Evolutionary conservation across 2,113 vertebrate species (phyloP).

Genomic region (Cynoglossus semilaevis): DNA sequence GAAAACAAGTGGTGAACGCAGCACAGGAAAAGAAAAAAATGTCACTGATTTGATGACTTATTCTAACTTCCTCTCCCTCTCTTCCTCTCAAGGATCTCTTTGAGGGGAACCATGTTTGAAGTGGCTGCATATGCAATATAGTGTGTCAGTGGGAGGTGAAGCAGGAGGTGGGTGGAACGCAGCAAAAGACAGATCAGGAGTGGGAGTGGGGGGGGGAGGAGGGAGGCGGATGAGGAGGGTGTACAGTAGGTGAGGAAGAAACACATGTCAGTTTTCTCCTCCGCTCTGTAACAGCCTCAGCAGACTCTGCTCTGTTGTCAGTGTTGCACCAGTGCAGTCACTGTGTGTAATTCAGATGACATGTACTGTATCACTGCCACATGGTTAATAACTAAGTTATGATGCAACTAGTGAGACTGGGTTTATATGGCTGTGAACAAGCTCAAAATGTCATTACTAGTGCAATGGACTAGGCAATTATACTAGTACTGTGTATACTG

Average conservation of each 20-base stretch:
- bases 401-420: too few relatives aligned
- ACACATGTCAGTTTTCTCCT: conserved; percentile 3
- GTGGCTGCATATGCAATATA: conserved; percentile 40
- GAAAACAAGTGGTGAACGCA: background rate
- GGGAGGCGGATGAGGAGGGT: conserved; percentile 26
- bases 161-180: conserved; percentile 24
- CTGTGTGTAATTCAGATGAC: too few relatives aligned
- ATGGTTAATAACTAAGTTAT: too few relatives aligned
- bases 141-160: conserved; percentile 35
- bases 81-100: conserved; percentile 25
- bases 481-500: too few relatives aligned
- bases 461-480: too few relatives aligned
- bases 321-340: too few relatives aligned
- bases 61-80: conserved; percentile 44
- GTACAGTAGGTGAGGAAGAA: conserved; percentile 13
- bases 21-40: conserved; percentile 1
- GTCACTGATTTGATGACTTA: conserved; percentile 46
- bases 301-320: background rate
- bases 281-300: conserved; percentile 2
- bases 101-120: conserved; percentile 55
- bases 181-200: conserved; percentile 27
- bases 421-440: too few relatives aligned
- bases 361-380: too few relatives aligned
- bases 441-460: too few relatives aligned
- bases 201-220: conserved; percentile 33